Percentiles rank a stretch among this genome's conserved stretches.
Evolutionary conservation across 2,797 vertebrate genomes (phyloP).

Genomic region (Lithobates pipiens): DNA sequence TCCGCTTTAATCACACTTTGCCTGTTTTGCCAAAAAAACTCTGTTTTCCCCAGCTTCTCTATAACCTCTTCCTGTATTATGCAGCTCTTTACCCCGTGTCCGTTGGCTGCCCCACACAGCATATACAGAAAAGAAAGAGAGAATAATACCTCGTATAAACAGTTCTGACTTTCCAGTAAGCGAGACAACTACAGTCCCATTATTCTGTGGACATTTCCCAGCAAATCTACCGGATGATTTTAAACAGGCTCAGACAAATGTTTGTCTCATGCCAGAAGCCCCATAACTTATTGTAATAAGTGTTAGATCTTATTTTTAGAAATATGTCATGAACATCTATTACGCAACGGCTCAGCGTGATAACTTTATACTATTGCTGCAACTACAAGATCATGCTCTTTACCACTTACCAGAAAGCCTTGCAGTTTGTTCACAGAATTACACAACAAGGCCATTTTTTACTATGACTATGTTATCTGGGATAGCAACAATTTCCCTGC

Average conservation of each 20-base stretch:
- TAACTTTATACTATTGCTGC: conserved; percentile 1
- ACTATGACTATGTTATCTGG: not conserved
- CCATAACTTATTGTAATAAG: conserved; percentile 1
- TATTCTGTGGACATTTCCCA: conserved; percentile 20
- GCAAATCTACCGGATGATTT: conserved; percentile 14
- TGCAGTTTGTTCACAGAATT: not conserved
- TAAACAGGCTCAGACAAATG: conserved; percentile 4
- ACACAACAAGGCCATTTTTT: not conserved
- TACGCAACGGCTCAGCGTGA: conserved; percentile 18
- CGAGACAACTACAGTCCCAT: conserved; percentile 12
- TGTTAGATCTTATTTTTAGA: conserved; percentile 21
- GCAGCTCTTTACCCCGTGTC: not conserved
- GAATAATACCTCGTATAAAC: not conserved
- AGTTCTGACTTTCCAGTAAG: conserved; percentile 33
- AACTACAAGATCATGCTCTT: not conserved
- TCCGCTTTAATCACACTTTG: too few relatives aligned
- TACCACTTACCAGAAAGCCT: conserved; percentile 18
- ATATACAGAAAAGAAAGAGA: not conserved
- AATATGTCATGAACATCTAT: conserved; percentile 29
- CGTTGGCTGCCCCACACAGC: not conserved
- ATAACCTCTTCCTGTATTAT: not conserved
- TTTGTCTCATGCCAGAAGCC: not conserved
- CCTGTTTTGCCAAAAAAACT: not conserved
- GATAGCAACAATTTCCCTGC: too few relatives aligned
- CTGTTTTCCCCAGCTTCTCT: not conserved